Evolutionary conservation across 2,113 vertebrate species (phyloP).

Genomic region (Saguinus midas): DNA sequence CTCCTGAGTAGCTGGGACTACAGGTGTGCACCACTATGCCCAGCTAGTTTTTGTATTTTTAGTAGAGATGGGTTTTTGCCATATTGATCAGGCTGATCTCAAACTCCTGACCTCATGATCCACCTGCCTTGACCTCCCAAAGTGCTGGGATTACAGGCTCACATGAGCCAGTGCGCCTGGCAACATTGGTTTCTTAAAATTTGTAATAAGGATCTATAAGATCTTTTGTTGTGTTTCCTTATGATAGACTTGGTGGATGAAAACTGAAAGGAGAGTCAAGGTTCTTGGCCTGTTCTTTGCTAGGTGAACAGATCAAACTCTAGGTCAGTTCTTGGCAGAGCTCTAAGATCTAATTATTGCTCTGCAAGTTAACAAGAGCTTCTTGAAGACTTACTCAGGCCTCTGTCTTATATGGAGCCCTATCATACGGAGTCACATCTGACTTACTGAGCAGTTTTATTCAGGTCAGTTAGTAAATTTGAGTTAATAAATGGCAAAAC

Average conservation of each 20-base stretch:
- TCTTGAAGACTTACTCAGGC: neutral
- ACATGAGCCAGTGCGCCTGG: no score
- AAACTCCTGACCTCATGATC: no score
- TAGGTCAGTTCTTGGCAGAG: neutral
- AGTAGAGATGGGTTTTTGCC: no score
- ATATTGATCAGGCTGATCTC: no score
- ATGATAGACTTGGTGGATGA: neutral
- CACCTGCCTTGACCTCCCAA: no score
- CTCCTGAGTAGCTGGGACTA: no score
- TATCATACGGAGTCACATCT: neutral
- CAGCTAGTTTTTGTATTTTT: no score
- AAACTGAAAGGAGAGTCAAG: neutral
- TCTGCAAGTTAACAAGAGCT: neutral
- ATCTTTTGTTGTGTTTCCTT: neutral
- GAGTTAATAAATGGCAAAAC: neutral
- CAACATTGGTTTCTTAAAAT: neutral
- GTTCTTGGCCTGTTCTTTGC: neutral
- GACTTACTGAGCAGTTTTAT: constrained; percentile 3
- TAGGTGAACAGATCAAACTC: neutral
- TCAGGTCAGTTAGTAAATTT: neutral
- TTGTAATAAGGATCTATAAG: neutral
- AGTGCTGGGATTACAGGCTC: no score
- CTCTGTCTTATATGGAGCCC: neutral
- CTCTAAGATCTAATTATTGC: neutral
- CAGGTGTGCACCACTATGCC: no score